Evolutionary conservation across 2,113 vertebrate species (phyloP).

Genomic region (Mixornis gularis): DNA sequence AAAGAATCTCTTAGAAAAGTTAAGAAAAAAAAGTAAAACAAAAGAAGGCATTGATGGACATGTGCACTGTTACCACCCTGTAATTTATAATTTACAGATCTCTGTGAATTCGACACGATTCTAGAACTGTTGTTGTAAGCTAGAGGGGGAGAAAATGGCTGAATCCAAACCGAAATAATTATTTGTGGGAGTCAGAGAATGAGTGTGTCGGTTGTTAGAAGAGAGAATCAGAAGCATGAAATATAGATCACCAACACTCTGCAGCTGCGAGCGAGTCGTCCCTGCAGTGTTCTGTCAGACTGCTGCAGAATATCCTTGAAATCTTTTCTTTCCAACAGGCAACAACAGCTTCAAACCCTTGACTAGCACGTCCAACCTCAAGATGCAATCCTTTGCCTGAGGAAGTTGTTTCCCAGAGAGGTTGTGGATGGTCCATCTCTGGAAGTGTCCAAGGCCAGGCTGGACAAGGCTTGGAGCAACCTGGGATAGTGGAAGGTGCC

Average conservation of each 20-base stretch:
- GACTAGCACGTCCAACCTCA: background rate
- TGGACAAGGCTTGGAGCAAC: background rate
- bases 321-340: background rate
- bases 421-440: background rate
- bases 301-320: background rate
- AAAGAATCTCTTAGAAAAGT: background rate
- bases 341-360: background rate
- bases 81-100: constrained; percentile 21
- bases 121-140: background rate
- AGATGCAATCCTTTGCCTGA: background rate
- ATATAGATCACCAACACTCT: background rate
- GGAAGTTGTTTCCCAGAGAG: background rate
- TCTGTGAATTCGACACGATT: background rate
- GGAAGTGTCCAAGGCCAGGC: background rate
- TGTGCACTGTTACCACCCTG: background rate
- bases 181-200: background rate
- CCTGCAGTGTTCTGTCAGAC: background rate
- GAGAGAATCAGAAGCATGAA: background rate
- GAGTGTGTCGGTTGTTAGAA: background rate
- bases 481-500: background rate
- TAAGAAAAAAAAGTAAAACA: background rate
- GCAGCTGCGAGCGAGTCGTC: background rate
- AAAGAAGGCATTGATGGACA: background rate
- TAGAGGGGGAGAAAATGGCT: background rate
- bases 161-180: background rate